Base-by-base conservation (phyloP, 2,797 vertebrate genomes). In the Alosa sapidissima region DNA sequence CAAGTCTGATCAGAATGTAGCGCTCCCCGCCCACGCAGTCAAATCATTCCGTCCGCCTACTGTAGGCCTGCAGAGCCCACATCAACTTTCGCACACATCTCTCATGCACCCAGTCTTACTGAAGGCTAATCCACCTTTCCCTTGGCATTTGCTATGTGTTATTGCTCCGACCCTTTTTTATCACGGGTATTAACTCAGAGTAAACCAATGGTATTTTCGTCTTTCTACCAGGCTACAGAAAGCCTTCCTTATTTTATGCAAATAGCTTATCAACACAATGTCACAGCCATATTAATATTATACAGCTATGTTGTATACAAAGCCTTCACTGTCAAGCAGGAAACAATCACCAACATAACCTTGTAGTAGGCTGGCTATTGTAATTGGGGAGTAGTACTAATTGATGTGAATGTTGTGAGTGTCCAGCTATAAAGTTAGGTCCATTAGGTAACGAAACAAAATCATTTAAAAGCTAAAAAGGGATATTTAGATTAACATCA, bases 1-100 rank as follows among this genome's bases (percentile, higher is more conserved):
- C 45, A 41, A 2, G 72, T 78, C 72, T 45, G 72, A 78, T 21
- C 72, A 78, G 41, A 78, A n/a, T 47, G 41, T 78, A 21, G 72
- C 36, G 72, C 72, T 78, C 72, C 19, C 72, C 72, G 72, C 72
- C 72, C 72, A 78, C 72, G 41, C 41, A 78, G 16, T 47, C 41
- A 78, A 78, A 78, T 78, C 41, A 78, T 47, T 78, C 72, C 72
- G 36, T 21, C 72, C 72, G 72, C 72, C 72, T 47, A 47, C 72
- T 21, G 72, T 78, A 47, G 72, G 72, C 72, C 72, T 47, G 19
- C 36, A 45, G 72, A 47, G 16, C 41, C 36, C 65, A n/a, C 41
- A 47, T 78, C 72, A 78, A 78, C 36, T 78, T 19, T 45, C 8
- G 72, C 72, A 78, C 72, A 75, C 33, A 19, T 78, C 72, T 21